Evolutionary conservation across 2,888 invertebrate genomes (phyloP).

Genomic region (Halictus ligatus): DNA sequence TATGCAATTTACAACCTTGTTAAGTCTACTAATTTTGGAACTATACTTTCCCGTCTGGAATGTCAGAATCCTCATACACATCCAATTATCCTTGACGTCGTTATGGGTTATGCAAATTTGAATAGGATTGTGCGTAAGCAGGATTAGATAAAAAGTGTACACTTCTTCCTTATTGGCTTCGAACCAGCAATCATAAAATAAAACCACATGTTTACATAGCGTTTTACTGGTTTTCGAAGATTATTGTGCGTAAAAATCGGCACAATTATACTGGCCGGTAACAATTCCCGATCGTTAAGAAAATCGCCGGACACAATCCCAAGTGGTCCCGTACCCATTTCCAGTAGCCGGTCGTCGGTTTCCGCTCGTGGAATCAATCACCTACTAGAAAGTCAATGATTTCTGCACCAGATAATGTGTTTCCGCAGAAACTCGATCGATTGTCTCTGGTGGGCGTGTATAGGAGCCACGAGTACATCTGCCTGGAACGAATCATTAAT

Average conservation of each 20-base stretch:
- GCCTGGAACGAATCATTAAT: constrained; percentile 37
- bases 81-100: background rate
- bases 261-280: background rate
- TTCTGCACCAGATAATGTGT: background rate
- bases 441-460: background rate
- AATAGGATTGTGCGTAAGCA: background rate
- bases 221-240: background rate
- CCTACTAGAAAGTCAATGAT: constrained; percentile 28
- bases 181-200: background rate
- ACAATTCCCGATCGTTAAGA: background rate
- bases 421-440: constrained; percentile 22
- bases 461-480: background rate
- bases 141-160: background rate
- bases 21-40: background rate
- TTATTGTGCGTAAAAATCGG: background rate
- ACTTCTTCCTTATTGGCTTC: background rate
- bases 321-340: background rate
- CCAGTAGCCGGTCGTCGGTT: background rate
- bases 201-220: background rate
- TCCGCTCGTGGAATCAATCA: background rate
- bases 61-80: background rate
- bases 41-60: background rate
- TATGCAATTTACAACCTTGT: background rate
- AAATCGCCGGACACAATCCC: background rate
- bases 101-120: background rate